phyloP scores from a whole-genome alignment of 1,140 invertebrate species.

The Conopomorpha cramerella region DNA sequence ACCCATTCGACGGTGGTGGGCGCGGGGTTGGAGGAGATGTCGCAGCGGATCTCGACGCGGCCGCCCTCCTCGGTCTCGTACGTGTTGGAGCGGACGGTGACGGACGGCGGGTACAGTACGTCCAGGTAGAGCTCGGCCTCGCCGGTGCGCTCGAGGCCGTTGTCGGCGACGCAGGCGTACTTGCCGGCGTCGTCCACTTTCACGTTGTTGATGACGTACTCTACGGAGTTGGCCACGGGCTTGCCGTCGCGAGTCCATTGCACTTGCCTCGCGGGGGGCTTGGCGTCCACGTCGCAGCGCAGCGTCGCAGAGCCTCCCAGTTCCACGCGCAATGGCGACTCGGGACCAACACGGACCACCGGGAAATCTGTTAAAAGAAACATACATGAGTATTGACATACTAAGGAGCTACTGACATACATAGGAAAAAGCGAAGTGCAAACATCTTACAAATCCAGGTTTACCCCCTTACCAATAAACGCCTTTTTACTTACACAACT shows the following conservation, averaged over 20 bases:
- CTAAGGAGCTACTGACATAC: too few species aligned
- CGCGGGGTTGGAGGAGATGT: constrained; percentile 83
- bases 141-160: constrained; percentile 75
- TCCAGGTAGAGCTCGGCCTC: constrained; percentile 83
- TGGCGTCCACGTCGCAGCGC: constrained; percentile 86
- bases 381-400: too few species aligned
- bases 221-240: constrained; percentile 77
- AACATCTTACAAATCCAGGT: too few species aligned
- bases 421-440: too few species aligned
- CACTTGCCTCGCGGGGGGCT: constrained; percentile 80
- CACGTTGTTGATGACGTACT: constrained; percentile 76
- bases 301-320: constrained; percentile 79
- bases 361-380: too few species aligned
- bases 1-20: constrained; percentile 84
- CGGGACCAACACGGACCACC: constrained; percentile 83
- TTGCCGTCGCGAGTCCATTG: constrained; percentile 82
- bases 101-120: constrained; percentile 83
- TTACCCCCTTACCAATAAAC: too few species aligned
- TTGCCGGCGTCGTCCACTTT: constrained; percentile 81
- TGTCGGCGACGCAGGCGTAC: constrained; percentile 86
- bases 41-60: constrained; percentile 80
- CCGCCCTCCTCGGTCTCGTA: constrained; percentile 84
- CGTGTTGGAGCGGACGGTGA: constrained; percentile 74
- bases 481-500: too few species aligned
- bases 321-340: constrained; percentile 86